phyloP scores from a whole-genome alignment of 2,888 invertebrate species.

The Leucophenga montana region DNA sequence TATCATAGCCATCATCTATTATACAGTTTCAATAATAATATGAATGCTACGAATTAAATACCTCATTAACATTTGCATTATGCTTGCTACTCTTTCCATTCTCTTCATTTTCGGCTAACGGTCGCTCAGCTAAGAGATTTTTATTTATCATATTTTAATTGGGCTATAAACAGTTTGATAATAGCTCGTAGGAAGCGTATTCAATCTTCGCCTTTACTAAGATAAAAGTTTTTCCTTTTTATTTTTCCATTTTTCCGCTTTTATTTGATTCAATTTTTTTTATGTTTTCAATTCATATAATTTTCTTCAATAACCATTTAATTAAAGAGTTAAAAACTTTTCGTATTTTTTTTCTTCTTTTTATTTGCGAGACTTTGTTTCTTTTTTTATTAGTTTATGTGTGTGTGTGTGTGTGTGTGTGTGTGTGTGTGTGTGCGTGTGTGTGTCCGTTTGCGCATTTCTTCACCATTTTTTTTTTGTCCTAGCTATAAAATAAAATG shows the following conservation, averaged over 20 bases:
- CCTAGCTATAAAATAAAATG: constrained; percentile 18
- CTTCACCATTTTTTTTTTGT: background rate
- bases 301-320: constrained; percentile 61
- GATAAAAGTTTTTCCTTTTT: too few species aligned
- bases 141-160: too few species aligned
- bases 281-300: constrained; percentile 4
- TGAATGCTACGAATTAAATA: too few species aligned
- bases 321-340: constrained; percentile 62
- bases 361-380: background rate
- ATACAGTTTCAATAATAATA: too few species aligned
- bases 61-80: too few species aligned
- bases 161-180: too few species aligned
- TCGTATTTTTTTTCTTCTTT: constrained; percentile 20
- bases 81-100: too few species aligned
- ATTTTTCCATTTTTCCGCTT: background rate
- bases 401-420: constrained; percentile 11
- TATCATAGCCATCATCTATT: too few species aligned
- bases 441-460: constrained; percentile 20
- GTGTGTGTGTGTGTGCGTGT: constrained; percentile 30
- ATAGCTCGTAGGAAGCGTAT: too few species aligned
- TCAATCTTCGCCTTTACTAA: too few species aligned
- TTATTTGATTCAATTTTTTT: background rate
- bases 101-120: too few species aligned
- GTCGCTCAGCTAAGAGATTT: too few species aligned
- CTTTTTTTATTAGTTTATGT: background rate